Base-by-base conservation (phyloP, 2,113 vertebrate genomes). In the Fregata magnificens region DNA sequence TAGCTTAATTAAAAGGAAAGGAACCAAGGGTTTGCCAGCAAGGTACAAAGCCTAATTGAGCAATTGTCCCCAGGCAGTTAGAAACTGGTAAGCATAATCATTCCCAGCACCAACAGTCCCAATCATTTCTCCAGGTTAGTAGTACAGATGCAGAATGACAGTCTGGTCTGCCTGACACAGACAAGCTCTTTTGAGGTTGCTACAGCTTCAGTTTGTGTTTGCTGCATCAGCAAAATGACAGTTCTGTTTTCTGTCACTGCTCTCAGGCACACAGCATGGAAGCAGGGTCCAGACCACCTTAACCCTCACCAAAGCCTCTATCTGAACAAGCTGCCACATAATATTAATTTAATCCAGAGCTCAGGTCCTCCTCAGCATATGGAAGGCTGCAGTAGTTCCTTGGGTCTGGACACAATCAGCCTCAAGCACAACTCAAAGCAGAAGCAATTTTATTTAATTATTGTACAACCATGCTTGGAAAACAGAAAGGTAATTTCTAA, bases 131-230 rank as follows among this genome's bases (percentile, higher is more conserved):
- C 76, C 49, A 78, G 25, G 38, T 19, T 81, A 52, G 21, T 47
- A 50, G 56, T 6, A n/a, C 13, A 31, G 36, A 10, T 0, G 0
- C 28, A 71, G 63, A 73, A 65, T 3, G 2, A 70, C 79, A 78
- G 22, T 8, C 16, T 28, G 62, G 59, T 88, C 67, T 65, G 34
- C 50, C 55, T n/a, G 32, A 74, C 36, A 59, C 6, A 69, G 36
- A 13, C 0, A 0, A 28, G 32, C 12, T 65, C 59, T 66, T 65
- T 20, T 16, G 14, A 78, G 31, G 8, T 28, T 56, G 12, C 49
- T 59, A 25, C 5, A 3, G 11, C 29, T 72, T 49, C 29, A 29
- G 32, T 34, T 79, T 63, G 20, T 21, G 15, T 56, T 9, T 6
- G 21, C 34, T 36, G 26, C 24, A 77, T 22, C 31, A 40, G 21